Evolutionary conservation across 2,888 invertebrate species (phyloP), one percentile per base, ranked within the genome.

Genomic region (Tanypteryx hageni): DNA sequence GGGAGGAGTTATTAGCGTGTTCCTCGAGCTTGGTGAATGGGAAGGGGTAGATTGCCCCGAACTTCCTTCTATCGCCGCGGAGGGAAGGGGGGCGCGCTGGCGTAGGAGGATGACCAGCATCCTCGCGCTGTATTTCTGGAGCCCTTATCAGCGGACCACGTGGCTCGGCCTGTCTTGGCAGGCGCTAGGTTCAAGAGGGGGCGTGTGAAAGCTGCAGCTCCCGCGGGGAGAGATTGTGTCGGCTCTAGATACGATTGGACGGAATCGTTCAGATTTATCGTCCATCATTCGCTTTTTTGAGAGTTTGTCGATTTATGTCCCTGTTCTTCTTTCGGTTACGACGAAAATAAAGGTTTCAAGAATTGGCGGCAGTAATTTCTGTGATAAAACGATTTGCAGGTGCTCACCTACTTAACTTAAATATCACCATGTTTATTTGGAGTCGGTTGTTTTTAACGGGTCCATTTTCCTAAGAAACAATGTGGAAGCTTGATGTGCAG

Each of bases 121-220:
- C 59, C 59, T 27, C 31, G 16, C 44, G 64, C 64, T 64, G 68
- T 89, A 89, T 89, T 89, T 89, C 61, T 89, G 89, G 89, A 89
- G 31, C n/a, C 44, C 61, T 89, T 89, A 89, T 89, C 89, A n/a
- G 11, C n/a, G 9, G 18, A 89, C 89, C 89, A 89, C 89, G 89
- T 89, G 89, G 89, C 89, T 64, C 13, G 22, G 9, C 18, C 27
- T 86, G 83, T 83, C 56, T 83, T 83, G 56, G 58, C 85, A 58
- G 27, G 61, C 89, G 57, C 86, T 10, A 10, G 13, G 31, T 58
- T 64, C 64, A 89, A 89, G 89, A 64, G 89, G 64, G 64, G 64
- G 89, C 89, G 85, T 68, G 83, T 83, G 83, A 83, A 83, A 83
- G 83, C 83, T n/a, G 9, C 31, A 8, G 56, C 18, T 44, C 44